A percentile compares a stretch with the other conserved stretches of the same genome.
These are phyloP conservation scores for Xestia sexstrigata DNA, from an alignment of 2,888 invertebrate genomes.

Conservation along the genomic window DNA sequence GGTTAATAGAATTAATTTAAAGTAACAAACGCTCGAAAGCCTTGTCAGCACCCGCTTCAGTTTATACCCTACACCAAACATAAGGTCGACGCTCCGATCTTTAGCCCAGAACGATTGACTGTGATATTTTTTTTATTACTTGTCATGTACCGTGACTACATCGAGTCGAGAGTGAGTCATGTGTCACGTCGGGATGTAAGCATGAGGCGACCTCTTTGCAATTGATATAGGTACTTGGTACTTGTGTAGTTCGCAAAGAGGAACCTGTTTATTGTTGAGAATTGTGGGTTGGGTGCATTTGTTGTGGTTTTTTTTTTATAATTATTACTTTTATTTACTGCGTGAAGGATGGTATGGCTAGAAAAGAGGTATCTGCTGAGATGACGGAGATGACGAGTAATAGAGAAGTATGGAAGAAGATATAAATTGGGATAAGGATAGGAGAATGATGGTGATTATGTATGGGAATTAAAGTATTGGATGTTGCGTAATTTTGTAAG, in stretches of 20 bases:
- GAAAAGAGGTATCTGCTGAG: too few relatives aligned
- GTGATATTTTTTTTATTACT: conserved; percentile 85
- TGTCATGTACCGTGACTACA: conserved; percentile 71
- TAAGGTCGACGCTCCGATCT: conserved; percentile 89
- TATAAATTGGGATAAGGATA: too few relatives aligned
- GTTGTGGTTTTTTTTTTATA: neutral
- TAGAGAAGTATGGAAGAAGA: too few relatives aligned
- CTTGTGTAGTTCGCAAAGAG: conserved; percentile 35
- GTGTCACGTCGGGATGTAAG: conserved; percentile 50
- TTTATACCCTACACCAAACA: conserved; percentile 63
- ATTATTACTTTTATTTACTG: too few relatives aligned
- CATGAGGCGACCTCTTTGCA: conserved; percentile 66
- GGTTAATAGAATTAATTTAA: too few relatives aligned
- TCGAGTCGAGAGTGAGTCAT: conserved; percentile 67
- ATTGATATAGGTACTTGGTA: conserved; percentile 54
- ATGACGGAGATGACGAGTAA: too few relatives aligned
- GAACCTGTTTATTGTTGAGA: conserved; percentile 28
- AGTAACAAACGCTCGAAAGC: neutral
- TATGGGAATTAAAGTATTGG: neutral
- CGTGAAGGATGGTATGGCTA: too few relatives aligned
- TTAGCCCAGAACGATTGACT: conserved; percentile 85
- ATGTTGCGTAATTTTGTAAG: too few relatives aligned
- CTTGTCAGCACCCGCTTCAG: conserved; percentile 59
- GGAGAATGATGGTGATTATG: too few relatives aligned
- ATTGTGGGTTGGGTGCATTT: conserved; percentile 15